Evolutionary conservation across 2,888 invertebrate genomes (phyloP).

Genomic region (Disparrhopalites patrizii): DNA sequence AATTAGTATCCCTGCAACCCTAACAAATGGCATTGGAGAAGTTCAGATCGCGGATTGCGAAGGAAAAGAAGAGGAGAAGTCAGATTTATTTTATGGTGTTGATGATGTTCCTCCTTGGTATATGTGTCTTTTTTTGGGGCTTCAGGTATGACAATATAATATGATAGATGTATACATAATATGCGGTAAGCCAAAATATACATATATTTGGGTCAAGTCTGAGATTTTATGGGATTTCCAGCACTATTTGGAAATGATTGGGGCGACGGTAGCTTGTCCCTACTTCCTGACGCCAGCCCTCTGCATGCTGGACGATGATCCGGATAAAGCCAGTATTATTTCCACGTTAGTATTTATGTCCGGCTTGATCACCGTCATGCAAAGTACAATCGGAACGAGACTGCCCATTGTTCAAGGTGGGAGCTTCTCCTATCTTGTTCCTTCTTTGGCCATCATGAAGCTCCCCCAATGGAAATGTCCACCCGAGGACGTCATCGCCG

Average conservation of each 20-base stretch:
- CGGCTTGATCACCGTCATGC: conserved; percentile 68
- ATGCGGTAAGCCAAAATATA: no score
- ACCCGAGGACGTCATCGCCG: conserved; percentile 54
- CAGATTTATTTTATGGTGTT: conserved; percentile 61
- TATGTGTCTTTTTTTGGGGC: conserved; percentile 72
- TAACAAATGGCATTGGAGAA: no score
- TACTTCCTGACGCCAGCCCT: conserved; percentile 74
- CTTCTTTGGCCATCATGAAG: conserved; percentile 69
- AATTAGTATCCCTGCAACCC: no score
- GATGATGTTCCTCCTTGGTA: conserved; percentile 82
- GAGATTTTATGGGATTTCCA: conserved; percentile 51
- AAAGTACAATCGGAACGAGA: conserved; percentile 66
- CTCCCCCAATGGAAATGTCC: conserved; percentile 71
- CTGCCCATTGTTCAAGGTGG: conserved; percentile 56
- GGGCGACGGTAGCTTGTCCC: conserved; percentile 76
- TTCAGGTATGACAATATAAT: conserved; percentile 64
- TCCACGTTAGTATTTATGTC: conserved; percentile 76
- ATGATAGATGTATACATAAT: no score
- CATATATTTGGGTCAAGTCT: no score
- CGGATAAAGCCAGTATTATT: conserved; percentile 52
- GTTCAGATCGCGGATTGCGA: no score
- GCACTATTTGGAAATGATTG: conserved; percentile 82
- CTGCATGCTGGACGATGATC: conserved; percentile 72
- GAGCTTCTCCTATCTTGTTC: conserved; percentile 74
- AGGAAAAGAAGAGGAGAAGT: no score